A percentile compares a stretch with the other conserved stretches of the same genome.
Conservation (phyloP, 35 echinoderm and acorn worm species). For the Anneissia japonica region DNA sequence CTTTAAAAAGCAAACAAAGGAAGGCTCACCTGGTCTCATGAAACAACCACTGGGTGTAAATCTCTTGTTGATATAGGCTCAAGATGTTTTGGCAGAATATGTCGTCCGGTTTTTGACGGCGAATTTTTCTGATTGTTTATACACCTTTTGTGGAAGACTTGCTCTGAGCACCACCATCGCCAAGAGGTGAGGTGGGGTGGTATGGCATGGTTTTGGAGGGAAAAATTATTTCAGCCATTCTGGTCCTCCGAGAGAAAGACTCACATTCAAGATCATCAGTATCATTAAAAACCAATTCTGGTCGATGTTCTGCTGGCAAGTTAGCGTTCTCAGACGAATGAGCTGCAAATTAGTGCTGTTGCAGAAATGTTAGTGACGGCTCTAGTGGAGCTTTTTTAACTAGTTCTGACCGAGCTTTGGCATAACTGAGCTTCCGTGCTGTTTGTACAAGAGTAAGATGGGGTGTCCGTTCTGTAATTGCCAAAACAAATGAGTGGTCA, state of each 20-base stretch:
- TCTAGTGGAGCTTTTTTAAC: too few relatives aligned
- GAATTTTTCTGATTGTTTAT: too few relatives aligned
- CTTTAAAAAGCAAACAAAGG: too few relatives aligned
- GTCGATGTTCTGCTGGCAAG: background rate
- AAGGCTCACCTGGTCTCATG: background rate
- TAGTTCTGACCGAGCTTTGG: background rate
- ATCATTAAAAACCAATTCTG: background rate
- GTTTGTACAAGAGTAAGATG: too few relatives aligned
- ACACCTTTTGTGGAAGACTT: too few relatives aligned
- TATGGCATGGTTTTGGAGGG: background rate
- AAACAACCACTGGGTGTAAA: background rate
- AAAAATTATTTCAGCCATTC: background rate
- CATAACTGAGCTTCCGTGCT: too few relatives aligned
- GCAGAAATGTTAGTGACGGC: too few relatives aligned
- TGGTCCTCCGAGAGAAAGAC: background rate
- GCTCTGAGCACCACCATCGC: background rate
- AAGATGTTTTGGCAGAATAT: background rate
- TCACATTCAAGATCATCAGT: background rate
- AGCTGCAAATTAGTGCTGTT: background rate
- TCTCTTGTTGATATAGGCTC: background rate
- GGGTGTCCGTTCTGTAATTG: too few relatives aligned
- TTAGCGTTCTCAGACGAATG: background rate
- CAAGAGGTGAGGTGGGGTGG: too few relatives aligned
- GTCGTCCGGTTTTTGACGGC: background rate
- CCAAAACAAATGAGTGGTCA: too few relatives aligned